Evolutionary conservation across 2,113 vertebrate genomes (phyloP).

Genomic region (Oreochromis tanganicae): DNA sequence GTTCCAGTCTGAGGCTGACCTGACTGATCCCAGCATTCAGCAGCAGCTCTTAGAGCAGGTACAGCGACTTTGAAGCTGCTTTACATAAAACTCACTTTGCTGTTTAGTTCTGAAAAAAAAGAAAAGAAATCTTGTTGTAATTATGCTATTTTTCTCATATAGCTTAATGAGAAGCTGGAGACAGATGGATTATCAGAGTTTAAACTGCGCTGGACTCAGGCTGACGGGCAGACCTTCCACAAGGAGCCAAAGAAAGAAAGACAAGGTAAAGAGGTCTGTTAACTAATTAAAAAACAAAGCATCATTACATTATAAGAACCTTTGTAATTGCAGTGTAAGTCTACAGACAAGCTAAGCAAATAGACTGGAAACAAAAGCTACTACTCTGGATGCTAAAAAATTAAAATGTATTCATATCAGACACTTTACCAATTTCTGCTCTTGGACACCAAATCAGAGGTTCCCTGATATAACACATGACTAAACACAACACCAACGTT

Average conservation of each 20-base stretch:
- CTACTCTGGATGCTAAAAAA: background rate
- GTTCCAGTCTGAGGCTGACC: slow-evolving; percentile 12
- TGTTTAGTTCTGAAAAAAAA: background rate
- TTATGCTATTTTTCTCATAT: background rate
- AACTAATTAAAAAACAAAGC: background rate
- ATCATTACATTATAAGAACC: background rate
- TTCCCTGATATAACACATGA: background rate
- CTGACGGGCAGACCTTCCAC: background rate
- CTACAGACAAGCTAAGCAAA: background rate
- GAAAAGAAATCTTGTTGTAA: background rate
- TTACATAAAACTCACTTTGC: background rate
- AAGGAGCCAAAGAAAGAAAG: background rate
- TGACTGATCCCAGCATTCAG: slow-evolving; percentile 1
- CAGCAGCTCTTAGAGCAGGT: slow-evolving; percentile 32
- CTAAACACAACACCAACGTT: background rate
- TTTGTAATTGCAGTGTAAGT: background rate
- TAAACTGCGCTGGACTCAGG: background rate
- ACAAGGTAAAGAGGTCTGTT: background rate
- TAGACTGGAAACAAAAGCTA: background rate
- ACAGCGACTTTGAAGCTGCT: background rate
- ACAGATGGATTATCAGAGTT: background rate
- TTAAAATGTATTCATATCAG: background rate
- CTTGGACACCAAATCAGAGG: background rate
- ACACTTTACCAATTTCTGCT: background rate
- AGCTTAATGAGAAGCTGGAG: slow-evolving; percentile 14